Evolutionary conservation across 2,888 invertebrate genomes (phyloP), one percentile per base, ranked within the genome.

Genomic region (Spisula subtruncata): DNA sequence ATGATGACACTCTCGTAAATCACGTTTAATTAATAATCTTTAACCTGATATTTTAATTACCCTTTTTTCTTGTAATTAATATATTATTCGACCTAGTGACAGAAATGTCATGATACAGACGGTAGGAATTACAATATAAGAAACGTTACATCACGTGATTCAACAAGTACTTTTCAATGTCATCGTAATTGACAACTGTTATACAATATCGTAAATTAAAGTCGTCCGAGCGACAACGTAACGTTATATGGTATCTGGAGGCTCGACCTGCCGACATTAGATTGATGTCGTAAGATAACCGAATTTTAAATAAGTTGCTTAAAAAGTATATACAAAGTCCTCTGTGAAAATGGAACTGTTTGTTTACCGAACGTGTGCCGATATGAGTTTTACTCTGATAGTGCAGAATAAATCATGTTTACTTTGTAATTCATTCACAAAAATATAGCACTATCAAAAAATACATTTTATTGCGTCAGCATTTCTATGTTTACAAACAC

Each of bases 151-250:
- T 75, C 75, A 12, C 75, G 75, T 75, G 75, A 75, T 35, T 14
- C 18, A 16, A 5, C 32, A 75, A 25, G 60, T 75, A 75, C 75
- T 75, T 32, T 35, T 75, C 75, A 75, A 75, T 75, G 75, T 35
- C 75, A 35, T 75, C 5, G 25, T 32, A 75, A 75, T 35, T 35
- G 75, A 75, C 75, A 32, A 32, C 12, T 75, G 75, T 75, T 32
- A 35, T n/a, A 75, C 32, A 75, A 75, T 1, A 75, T 75, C 75
- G 32, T 75, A 75, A 75, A 75, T 75, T 32, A 35, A 35, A 75
- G 35, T 20, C 29, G 35, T 32, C 25, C 32, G 18, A 4, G 18
- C 29, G 35, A 75, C 32, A 75, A 35, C 20, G 75, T 75, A 75
- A 32, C 75, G 35, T 16, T 75, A 25, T 75, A 75, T 4, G 14